Base-by-base conservation (phyloP, 2,888 invertebrate genomes). In the Beris chalybata region DNA sequence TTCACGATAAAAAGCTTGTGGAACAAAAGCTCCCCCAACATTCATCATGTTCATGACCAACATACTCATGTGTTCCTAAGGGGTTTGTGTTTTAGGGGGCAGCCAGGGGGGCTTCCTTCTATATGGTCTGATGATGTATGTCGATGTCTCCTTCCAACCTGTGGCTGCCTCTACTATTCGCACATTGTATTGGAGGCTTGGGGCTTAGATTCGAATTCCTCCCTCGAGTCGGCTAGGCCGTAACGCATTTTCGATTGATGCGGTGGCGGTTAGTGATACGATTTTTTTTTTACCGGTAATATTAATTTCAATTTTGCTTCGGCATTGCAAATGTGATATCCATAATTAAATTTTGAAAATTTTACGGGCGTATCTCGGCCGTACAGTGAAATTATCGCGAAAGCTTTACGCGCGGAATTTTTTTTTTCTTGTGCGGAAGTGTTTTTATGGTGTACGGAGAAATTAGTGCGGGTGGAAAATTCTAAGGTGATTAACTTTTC, bases 241-340 rank as follows among this genome's bases (percentile, higher is more conserved):
- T n/a, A 45, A 58, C 31, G 29, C 47, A 45, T 29, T 58, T 47
- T 45, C 45, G 45, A 29, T 58, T 58, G 29, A n/a, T 44, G 44
- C 44, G 44, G 44, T 56, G 29, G 11, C 45, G 45, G 56, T 30
- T 30, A 45, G 45, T 38, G 30, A 29, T 58, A 12, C 13, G 5
- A 43, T 11, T 56, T 38, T 43, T 38, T 43, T 31, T 22, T n/a
- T 43, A 43, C 54, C 31, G 30, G 22, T 54, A 38, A 38, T 3
- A 38, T 3, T 38, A 7, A 7, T 38, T 38, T 4, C 9, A 38
- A 38, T 38, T 38, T 38, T 38, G 38, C 9, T 38, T 38, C 38
- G 38, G 38, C 38, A 9, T 38, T 38, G 38, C 38, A 38, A 38
- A 38, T 7, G 22, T 22, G 22, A 22, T 22, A 22, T 22, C 22